Percentiles rank a stretch among this genome's conserved stretches.
phyloP scores from a whole-genome alignment of 2,888 invertebrate species.

The Venustoraphidia nigricollis region DNA sequence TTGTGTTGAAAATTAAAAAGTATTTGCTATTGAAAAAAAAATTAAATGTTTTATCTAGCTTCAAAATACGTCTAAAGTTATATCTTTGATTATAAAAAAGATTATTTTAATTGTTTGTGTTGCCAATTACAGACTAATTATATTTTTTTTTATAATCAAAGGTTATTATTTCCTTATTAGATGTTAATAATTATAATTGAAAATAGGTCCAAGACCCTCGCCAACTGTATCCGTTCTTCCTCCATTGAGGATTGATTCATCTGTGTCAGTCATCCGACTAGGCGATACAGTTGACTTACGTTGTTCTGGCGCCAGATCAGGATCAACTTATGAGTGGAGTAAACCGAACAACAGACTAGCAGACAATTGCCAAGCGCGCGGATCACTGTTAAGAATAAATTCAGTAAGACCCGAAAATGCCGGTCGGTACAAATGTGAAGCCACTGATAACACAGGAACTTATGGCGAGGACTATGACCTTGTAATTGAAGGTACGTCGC shows the following conservation, averaged over 20 bases:
- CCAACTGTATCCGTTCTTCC: conserved; percentile 14
- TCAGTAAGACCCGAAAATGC: conserved; percentile 43
- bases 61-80: no score
- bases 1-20: no score
- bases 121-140: no score
- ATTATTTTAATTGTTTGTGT: no score
- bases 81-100: no score
- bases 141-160: no score
- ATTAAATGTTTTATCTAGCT: no score
- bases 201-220: conserved; percentile 12
- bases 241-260: conserved; percentile 21
- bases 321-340: conserved; percentile 44
- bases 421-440: conserved; percentile 53
- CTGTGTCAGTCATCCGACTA: conserved; percentile 31
- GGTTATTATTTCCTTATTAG: no score
- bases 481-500: conserved; percentile 36
- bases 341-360: conserved; percentile 39
- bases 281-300: conserved; percentile 47
- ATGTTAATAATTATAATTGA: neutral
- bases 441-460: conserved; percentile 31
- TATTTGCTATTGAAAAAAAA: no score
- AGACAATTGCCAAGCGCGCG: conserved; percentile 38
- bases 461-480: conserved; percentile 41
- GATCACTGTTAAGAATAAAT: conserved; percentile 38
- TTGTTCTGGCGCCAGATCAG: conserved; percentile 40